phyloP scores from a whole-genome alignment of 2,113 vertebrate genomes.

The Phylloscopus trochilus region DNA sequence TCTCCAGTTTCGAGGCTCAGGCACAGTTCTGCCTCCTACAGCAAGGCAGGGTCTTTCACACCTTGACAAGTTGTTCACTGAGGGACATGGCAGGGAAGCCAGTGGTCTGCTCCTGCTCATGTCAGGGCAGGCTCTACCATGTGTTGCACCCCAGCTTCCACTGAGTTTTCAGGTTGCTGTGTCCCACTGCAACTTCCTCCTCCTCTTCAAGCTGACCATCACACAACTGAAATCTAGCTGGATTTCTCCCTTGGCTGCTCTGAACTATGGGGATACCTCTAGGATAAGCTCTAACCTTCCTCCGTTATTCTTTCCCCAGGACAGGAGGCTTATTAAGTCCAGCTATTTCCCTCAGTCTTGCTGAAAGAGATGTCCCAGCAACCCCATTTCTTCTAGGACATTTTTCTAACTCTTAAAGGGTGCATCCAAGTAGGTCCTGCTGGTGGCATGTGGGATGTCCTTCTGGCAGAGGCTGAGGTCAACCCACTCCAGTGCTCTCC shows the following conservation, averaged over 20 bases:
- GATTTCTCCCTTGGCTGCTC: background rate
- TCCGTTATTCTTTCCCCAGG: background rate
- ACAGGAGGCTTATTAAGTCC: background rate
- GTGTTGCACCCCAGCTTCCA: background rate
- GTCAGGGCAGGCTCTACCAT: background rate
- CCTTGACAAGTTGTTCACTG: background rate
- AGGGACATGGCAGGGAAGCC: background rate
- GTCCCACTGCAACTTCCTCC: background rate
- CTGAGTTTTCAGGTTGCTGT: background rate
- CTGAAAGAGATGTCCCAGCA: background rate
- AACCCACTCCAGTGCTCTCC: background rate
- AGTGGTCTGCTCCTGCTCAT: background rate
- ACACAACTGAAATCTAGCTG: background rate
- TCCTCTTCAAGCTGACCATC: background rate
- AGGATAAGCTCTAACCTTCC: background rate
- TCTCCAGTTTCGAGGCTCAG: background rate
- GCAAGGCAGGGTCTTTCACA: background rate
- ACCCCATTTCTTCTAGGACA: background rate
- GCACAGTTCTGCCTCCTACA: background rate
- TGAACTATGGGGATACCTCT: background rate
- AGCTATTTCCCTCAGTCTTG: fast-evolving
- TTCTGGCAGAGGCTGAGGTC: background rate
- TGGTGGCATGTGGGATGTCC: background rate
- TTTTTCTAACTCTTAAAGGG: background rate
- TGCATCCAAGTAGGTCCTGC: background rate